Percentiles rank a stretch among this genome's conserved stretches.
These are phyloP conservation scores for Salminus brasiliensis DNA, from an alignment of 2,113 vertebrate species.

Conservation along the genomic window DNA sequence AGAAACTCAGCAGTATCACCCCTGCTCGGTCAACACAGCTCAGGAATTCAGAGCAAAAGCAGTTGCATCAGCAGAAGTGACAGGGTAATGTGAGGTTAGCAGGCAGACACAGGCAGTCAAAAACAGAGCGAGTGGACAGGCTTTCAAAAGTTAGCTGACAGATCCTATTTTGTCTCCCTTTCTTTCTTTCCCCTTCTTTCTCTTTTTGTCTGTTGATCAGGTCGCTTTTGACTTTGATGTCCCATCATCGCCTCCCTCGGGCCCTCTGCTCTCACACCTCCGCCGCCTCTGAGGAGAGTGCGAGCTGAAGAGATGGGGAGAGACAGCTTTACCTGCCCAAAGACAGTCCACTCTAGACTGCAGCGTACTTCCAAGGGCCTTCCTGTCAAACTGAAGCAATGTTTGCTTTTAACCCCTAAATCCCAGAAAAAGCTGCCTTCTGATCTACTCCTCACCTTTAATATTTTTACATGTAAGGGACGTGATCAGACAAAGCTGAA, in stretches of 20 bases:
- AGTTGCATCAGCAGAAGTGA: slow-evolving; percentile 13
- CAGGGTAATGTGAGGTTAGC: slow-evolving; percentile 20
- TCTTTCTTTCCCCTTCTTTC: not conserved
- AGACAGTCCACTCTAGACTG: slow-evolving; percentile 71
- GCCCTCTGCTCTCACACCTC: slow-evolving; percentile 22
- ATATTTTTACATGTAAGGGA: not conserved
- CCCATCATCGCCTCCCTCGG: slow-evolving; percentile 39
- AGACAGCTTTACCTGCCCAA: slow-evolving; percentile 68
- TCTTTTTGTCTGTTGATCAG: not conserved
- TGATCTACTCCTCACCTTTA: not conserved
- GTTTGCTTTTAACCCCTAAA: slow-evolving; percentile 54
- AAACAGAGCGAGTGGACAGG: slow-evolving; percentile 12
- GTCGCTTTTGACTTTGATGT: slow-evolving; percentile 38
- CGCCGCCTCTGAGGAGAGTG: slow-evolving; percentile 27
- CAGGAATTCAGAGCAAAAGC: not conserved
- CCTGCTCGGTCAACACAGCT: not conserved
- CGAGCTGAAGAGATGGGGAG: slow-evolving; percentile 31
- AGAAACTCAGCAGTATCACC: not conserved
- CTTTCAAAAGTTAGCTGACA: slow-evolving; percentile 27
- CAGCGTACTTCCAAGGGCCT: slow-evolving; percentile 70
- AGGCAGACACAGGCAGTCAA: not conserved
- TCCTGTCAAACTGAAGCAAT: slow-evolving; percentile 56
- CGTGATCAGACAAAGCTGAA: no score
- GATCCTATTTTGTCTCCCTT: slow-evolving; percentile 38
- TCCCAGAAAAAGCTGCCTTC: not conserved